A percentile compares a stretch with the other conserved stretches of the same genome.
phyloP scores from a whole-genome alignment of 2,888 invertebrate species.

The Leptinotarsa peninsularis region DNA sequence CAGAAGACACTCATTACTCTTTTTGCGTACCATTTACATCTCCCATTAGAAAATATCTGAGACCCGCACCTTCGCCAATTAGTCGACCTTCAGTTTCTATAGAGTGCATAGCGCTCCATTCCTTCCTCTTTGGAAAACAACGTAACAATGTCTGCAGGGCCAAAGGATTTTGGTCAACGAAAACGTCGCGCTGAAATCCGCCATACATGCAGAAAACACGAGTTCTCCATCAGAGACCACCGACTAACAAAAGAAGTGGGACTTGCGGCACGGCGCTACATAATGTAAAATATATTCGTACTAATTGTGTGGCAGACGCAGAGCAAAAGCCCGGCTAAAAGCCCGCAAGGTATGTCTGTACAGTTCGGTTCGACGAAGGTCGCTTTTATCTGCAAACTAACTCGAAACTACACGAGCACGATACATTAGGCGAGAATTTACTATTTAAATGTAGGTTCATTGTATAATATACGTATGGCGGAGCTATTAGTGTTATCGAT shows the following conservation, averaged over 20 bases:
- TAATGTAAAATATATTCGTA: constrained; percentile 51
- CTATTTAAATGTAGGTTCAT: constrained; percentile 23
- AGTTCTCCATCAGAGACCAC: constrained; percentile 57
- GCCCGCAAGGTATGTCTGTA: constrained; percentile 29
- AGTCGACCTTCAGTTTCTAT: too few species aligned
- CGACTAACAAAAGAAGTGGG: constrained; percentile 47
- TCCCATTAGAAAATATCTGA: too few species aligned
- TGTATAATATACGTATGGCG: constrained; percentile 20
- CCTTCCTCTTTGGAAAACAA: too few species aligned
- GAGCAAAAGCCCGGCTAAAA: constrained; percentile 13
- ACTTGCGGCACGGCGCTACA: constrained; percentile 45
- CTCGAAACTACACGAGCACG: constrained; percentile 19
- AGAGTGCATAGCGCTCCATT: too few species aligned
- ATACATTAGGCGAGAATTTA: constrained; percentile 23
- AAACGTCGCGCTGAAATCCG: not conserved
- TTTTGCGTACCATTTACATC: too few species aligned
- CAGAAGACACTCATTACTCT: too few species aligned
- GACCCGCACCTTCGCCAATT: too few species aligned
- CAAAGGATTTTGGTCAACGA: not conserved
- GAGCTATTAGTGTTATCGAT: constrained; percentile 26
- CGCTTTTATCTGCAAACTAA: constrained; percentile 33
- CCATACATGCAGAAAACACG: constrained; percentile 57
- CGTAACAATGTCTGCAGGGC: not conserved
- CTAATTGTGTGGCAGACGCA: constrained; percentile 38
- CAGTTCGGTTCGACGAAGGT: constrained; percentile 24